phyloP scores from a whole-genome alignment of 2,797 vertebrate species.

The Agapornis canus region DNA sequence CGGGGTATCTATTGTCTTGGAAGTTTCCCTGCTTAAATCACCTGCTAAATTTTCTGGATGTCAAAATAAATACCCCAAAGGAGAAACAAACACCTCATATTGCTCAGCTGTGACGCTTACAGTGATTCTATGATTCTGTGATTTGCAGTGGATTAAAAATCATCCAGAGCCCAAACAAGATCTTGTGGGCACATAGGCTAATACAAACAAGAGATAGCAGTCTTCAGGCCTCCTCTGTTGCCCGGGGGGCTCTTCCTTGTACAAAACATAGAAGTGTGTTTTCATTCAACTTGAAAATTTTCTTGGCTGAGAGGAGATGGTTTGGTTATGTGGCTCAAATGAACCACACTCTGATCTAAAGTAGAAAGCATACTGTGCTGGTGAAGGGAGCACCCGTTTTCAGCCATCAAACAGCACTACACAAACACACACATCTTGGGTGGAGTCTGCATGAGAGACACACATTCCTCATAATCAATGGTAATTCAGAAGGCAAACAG shows the following conservation, averaged over 20 bases:
- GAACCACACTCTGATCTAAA: not conserved
- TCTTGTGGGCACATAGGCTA: not conserved
- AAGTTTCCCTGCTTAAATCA: not conserved
- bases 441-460: slow-evolving; percentile 57
- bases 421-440: not conserved
- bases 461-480: slow-evolving; percentile 79
- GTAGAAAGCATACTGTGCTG: not conserved
- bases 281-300: not conserved
- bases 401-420: not conserved
- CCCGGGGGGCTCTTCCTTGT: not conserved
- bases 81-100: not conserved
- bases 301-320: not conserved
- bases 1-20: not conserved
- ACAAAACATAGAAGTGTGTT: not conserved
- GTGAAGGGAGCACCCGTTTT: not conserved
- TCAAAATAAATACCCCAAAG: not conserved
- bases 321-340: not conserved
- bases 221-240: not conserved
- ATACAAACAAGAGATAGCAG: not conserved
- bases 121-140: not conserved
- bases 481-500: slow-evolving; percentile 81
- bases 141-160: not conserved
- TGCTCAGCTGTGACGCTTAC: not conserved
- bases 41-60: not conserved
- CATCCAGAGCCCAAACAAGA: not conserved